Evolutionary conservation across 2,888 invertebrate species (phyloP), one percentile per base, ranked within the genome.

Genomic region (Yponomeuta sedellus): DNA sequence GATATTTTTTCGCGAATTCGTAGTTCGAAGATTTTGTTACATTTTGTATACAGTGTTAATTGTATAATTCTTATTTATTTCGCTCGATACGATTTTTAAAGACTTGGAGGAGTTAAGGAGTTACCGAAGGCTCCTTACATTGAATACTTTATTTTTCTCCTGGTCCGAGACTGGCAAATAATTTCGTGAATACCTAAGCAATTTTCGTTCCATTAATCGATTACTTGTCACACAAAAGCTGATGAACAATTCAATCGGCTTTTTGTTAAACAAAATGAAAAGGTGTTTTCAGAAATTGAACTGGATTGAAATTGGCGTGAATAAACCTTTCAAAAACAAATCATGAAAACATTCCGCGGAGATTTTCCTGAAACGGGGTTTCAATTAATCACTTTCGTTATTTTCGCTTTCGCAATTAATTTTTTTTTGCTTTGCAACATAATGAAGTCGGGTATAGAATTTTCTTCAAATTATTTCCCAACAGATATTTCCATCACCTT

Each of bases 371-470:
- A 2, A 5, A 52, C 16, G 44, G 44, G 44, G 12, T 52, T 16
- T 52, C 44, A 52, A 52, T 52, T 52, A 52, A 52, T 52, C 44
- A 52, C 44, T 52, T 52, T 52, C 44, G 44, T 52, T 52, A 16
- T 52, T 52, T 52, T 16, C 16, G 16, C 16, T 52, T 52, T 52
- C 10, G 34, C 8, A 52, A 52, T 52, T 12, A 1, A 16, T 11
- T 34, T 34, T 5, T 34, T 3, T 34, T 8, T 52, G 16, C 16
- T 52, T 52, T 52, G 3, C 12, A 52, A 52, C 44, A 16, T 1
- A 4, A 12, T 52, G 6, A 34, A 8, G 6, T 34, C 1, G 34
- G 34, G 5, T 34, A 8, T 8, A 34, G 6, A 34, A 34, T 5
- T 34, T 34, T 34, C 34, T 34, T 34, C 34, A 34, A 8, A 34